These are phyloP conservation scores for Rhingia campestris DNA, from an alignment of 2,888 invertebrate species.

Conservation along the genomic window DNA sequence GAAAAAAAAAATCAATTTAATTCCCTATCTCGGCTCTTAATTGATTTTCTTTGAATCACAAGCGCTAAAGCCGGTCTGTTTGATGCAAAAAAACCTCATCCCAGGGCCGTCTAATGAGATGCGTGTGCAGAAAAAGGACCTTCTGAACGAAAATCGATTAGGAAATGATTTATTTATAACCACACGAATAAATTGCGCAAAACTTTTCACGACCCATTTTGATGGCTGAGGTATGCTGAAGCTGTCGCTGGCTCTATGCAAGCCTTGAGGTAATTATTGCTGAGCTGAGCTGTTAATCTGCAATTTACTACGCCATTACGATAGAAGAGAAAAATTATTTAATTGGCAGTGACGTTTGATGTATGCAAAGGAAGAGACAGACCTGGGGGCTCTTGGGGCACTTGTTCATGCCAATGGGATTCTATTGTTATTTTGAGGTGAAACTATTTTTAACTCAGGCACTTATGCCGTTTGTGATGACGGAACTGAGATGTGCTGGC, in stretches of 20 bases:
- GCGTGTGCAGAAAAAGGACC: slow-evolving; percentile 26
- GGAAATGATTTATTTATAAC: slow-evolving; percentile 60
- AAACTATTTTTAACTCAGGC: not conserved
- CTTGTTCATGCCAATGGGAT: not conserved
- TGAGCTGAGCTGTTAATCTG: slow-evolving; percentile 42
- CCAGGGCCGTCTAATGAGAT: slow-evolving; percentile 26
- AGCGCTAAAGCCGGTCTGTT: slow-evolving; percentile 45
- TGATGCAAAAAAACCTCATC: slow-evolving; percentile 3
- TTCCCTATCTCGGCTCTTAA: slow-evolving; percentile 65
- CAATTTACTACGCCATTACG: slow-evolving; percentile 50
- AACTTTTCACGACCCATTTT: slow-evolving; percentile 62
- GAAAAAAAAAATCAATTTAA: slow-evolving; percentile 15
- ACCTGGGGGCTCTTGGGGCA: not conserved
- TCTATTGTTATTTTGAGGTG: slow-evolving; percentile 37
- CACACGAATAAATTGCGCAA: slow-evolving; percentile 51
- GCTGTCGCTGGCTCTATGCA: not conserved
- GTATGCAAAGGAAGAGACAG: not conserved
- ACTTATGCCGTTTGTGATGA: slow-evolving; percentile 9
- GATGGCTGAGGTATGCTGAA: slow-evolving; percentile 31
- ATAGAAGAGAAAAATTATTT: slow-evolving; percentile 11
- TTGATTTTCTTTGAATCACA: slow-evolving; percentile 63
- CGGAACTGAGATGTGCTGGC: slow-evolving; percentile 27
- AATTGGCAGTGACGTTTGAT: slow-evolving; percentile 45
- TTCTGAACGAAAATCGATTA: slow-evolving; percentile 46
- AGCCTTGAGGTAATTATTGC: slow-evolving; percentile 36